These are phyloP conservation scores for Cyclina sinensis DNA, from an alignment of 1,140 invertebrate genomes.

Conservation along the genomic window DNA sequence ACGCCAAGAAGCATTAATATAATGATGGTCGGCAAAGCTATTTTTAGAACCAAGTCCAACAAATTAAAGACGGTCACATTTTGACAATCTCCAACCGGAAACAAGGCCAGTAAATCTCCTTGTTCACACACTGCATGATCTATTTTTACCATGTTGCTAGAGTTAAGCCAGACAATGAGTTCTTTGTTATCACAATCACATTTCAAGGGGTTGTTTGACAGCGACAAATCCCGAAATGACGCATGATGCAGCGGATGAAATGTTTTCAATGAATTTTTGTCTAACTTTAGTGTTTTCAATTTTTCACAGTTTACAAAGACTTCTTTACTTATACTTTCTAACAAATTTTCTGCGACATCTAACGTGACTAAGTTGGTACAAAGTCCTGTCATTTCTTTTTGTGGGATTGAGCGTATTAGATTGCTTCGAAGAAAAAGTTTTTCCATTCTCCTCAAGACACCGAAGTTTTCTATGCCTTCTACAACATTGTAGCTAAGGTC, in stretches of 20 bases:
- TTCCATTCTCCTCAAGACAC: not conserved
- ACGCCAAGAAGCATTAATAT: not conserved
- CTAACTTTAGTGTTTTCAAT: conserved; percentile 13
- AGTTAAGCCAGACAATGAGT: not conserved
- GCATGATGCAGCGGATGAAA: not conserved
- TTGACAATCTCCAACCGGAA: not conserved
- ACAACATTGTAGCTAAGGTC: conserved; percentile 16
- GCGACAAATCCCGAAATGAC: not conserved
- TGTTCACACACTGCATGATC: not conserved
- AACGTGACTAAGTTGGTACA: conserved; percentile 1
- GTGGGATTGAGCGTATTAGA: not conserved
- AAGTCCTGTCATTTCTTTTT: not conserved
- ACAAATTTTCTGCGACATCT: conserved; percentile 19
- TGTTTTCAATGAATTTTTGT: conserved; percentile 26
- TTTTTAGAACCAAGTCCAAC: not conserved
- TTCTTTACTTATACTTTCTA: not conserved
- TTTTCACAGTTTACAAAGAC: conserved; percentile 1
- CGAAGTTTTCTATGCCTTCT: not conserved
- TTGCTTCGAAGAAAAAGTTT: conserved; percentile 14
- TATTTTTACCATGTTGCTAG: not conserved
- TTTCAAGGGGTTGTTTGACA: conserved; percentile 5
- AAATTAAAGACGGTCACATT: not conserved
- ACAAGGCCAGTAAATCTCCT: not conserved
- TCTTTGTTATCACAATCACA: conserved; percentile 36
- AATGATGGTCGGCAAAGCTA: not conserved